Conservation (phyloP, 1,140 invertebrate genomes). For the Eupristina koningsbergeri region DNA sequence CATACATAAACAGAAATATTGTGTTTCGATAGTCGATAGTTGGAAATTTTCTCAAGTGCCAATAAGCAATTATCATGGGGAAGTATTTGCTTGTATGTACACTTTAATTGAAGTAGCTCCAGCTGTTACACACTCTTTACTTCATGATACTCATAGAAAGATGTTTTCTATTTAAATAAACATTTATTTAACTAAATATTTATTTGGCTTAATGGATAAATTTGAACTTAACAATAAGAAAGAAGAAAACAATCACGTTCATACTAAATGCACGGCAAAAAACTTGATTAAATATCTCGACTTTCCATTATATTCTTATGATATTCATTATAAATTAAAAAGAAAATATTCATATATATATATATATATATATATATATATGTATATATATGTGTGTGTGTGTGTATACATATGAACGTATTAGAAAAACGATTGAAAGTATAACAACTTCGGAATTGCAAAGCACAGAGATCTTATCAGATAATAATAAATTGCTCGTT, state of each 20-base stretch:
- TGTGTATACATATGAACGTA: not conserved
- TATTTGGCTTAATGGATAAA: slow-evolving; percentile 18
- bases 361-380: too few relatives aligned
- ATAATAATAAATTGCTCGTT: not conserved
- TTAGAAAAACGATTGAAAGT: slow-evolving; percentile 5
- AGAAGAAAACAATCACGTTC: slow-evolving; percentile 13
- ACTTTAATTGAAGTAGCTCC: not conserved
- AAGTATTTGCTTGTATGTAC: slow-evolving; percentile 21
- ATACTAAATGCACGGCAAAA: slow-evolving; percentile 2
- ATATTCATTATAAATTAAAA: not conserved
- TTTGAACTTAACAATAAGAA: slow-evolving; percentile 5
- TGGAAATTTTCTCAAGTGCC: slow-evolving; percentile 28
- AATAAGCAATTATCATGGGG: not conserved
- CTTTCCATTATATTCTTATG: not conserved
- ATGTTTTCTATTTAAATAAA: slow-evolving; percentile 4
- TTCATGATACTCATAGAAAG: slow-evolving; percentile 22
- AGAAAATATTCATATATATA: too few relatives aligned
- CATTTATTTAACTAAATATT: slow-evolving; percentile 14
- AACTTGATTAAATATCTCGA: not conserved
- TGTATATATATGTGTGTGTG: too few relatives aligned
- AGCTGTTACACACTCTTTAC: not conserved
- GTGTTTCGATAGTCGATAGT: not conserved
- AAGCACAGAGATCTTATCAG: slow-evolving; percentile 3
- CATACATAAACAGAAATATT: slow-evolving; percentile 14
- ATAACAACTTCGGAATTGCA: slow-evolving; percentile 4